Evolutionary conservation across 2,888 invertebrate species (phyloP), one percentile per base, ranked within the genome.

Genomic region (Drosophila mercatorum): DNA sequence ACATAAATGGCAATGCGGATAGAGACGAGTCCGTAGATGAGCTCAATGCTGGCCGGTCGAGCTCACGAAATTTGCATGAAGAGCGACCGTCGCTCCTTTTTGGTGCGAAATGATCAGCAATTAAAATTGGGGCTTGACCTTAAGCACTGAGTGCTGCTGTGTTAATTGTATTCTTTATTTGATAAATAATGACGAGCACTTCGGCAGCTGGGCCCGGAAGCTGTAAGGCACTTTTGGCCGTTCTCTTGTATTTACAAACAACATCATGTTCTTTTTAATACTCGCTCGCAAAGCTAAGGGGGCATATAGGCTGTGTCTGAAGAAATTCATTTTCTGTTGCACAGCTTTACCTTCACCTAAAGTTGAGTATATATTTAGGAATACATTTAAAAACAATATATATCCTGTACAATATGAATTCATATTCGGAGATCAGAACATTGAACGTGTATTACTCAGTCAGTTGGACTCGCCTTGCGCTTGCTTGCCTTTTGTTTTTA

Each of bases 71-170:
- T 72, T 71, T 74, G 81, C 78, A 70, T 83, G 52, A 70, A 69
- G 68, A 69, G 61, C 46, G 53, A 49, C 63, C 49, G 64, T 83
- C 83, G 53, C 86, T 88, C 78, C 83, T 71, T 86, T 74, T 84
- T 63, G 11, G 88, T 56, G 58, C 36, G 47, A 38, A 68, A 53
- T 53, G 55, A 40, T 71, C 46, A 58, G 64, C 69, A 79, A 83
- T 79, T 87, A 65, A 79, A 69, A 72, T 78, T 72, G 46, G 26
- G 59, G 17, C n/a, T 46, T 70, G 77, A 51, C 65, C 62, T 74
- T 69, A 59, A 60, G 40, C 38, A 49, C 57, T n/a, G 49, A 43
- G 46, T 58, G 26, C 34, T n/a, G 26, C 40, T n/a, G 26, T 40
- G 12, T 38, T 53, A 58, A 53, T 62, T 55, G 34, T n/a, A 40